These are phyloP conservation scores for Leptoclinus maculatus DNA, from an alignment of 2,797 vertebrate genomes.

Conservation along the genomic window DNA sequence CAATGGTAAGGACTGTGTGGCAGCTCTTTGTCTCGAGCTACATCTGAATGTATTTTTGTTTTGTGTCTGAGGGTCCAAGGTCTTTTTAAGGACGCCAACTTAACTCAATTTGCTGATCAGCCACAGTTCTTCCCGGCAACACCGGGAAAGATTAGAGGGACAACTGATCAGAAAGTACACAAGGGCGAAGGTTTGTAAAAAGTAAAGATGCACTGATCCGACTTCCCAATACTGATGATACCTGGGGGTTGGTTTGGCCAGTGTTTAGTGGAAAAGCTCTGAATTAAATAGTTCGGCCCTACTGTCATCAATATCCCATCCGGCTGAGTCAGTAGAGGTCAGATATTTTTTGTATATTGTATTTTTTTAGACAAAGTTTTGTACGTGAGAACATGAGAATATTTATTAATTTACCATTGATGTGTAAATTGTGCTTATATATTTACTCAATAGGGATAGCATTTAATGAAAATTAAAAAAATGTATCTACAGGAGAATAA, in stretches of 20 bases:
- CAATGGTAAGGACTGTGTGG: not conserved
- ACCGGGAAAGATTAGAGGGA: conserved; percentile 13
- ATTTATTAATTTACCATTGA: too few species aligned
- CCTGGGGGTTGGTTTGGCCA: not conserved
- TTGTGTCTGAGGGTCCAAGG: conserved; percentile 29
- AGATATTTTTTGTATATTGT: too few species aligned
- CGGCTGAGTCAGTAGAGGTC: too few species aligned
- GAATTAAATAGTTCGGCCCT: too few species aligned
- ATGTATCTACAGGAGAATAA: too few species aligned
- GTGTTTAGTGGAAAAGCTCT: not conserved
- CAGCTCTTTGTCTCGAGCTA: not conserved
- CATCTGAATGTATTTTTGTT: conserved; percentile 17
- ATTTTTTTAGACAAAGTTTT: too few species aligned
- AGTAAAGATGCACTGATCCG: not conserved
- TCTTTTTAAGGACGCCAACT: conserved; percentile 48
- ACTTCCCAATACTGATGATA: not conserved
- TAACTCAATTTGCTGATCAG: conserved; percentile 54
- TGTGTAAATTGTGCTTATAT: too few species aligned
- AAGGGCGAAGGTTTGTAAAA: too few species aligned
- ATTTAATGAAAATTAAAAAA: too few species aligned
- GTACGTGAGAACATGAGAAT: too few species aligned
- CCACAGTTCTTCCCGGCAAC: conserved; percentile 13
- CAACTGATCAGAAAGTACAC: conserved; percentile 10
- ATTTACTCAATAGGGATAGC: too few species aligned
- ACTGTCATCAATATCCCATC: too few species aligned